A percentile compares a stretch with the other conserved stretches of the same genome.
These are phyloP conservation scores for Procambarus virginalis DNA, from an alignment of 1,140 invertebrate species.

Conservation along the genomic window DNA sequence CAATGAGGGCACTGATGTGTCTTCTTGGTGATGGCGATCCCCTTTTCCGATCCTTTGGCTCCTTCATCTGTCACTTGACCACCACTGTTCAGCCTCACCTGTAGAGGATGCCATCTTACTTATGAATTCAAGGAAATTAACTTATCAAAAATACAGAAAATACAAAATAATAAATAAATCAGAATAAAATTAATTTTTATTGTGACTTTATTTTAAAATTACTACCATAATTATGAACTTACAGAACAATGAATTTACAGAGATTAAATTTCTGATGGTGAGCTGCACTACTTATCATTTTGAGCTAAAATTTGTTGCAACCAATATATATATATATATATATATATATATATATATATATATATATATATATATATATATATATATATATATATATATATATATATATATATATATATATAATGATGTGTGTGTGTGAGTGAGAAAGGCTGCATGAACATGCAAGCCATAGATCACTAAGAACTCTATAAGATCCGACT, in stretches of 20 bases:
- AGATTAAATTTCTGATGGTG: background rate
- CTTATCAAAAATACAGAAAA: slow-evolving; percentile 38
- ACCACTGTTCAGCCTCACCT: slow-evolving; percentile 52
- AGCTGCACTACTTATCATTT: background rate
- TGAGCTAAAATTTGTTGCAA: background rate
- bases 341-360: no score
- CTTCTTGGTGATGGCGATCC: slow-evolving; percentile 12
- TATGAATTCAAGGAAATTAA: slow-evolving; percentile 47
- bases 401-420: no score
- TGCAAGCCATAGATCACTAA: no score
- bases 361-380: no score
- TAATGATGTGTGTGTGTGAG: no score
- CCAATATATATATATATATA: background rate
- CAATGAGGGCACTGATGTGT: slow-evolving; percentile 39
- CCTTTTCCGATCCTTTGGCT: slow-evolving; percentile 39
- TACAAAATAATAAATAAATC: background rate
- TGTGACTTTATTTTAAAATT: background rate
- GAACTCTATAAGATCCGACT: no score
- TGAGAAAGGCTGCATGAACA: no score
- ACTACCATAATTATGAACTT: background rate
- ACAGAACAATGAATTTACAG: background rate
- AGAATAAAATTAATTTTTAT: background rate
- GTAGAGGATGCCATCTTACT: slow-evolving; percentile 53
- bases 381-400: no score
- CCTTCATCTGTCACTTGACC: slow-evolving; percentile 50